Evolutionary conservation across 2,888 invertebrate genomes (phyloP), one percentile per base, ranked within the genome.

Genomic region (Amphipyra tragopoginis): DNA sequence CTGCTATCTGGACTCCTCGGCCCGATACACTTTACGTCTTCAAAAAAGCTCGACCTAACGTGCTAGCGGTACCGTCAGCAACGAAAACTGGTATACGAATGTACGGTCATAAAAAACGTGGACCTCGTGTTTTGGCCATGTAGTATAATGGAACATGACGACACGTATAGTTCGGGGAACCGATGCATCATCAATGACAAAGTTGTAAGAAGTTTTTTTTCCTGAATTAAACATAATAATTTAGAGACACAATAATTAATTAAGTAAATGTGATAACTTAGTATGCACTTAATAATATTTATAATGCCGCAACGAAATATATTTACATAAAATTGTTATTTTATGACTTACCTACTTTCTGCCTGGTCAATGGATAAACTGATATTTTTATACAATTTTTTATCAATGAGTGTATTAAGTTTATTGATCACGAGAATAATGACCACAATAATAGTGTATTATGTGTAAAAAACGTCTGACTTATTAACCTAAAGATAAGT

Each of bases 21-120:
- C 65, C 79, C 82, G 85, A 86, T 86, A 88, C 86, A 85, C 80
- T 85, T 84, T 72, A 80, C 80, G 75, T 87, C 84, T 88, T 86
- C 83, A 80, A 85, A 89, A 87, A 90, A 87, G 85, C 88, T 87
- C 83, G 63, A 64, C 60, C 80, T 80, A 79, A 76, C 74, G 63
- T 78, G 75, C 77, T 79, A 74, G 73, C 74, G 66, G 81, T 82
- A 85, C 75, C 50, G 79, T 75, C 85, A 69, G 81, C 82, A 77
- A 57, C 75, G 76, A 62, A 77, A 88, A 86, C 72, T 84, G 81
- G 79, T 82, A 79, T 79, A 85, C 79, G 63, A 79, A 75, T 55
- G 72, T 74, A 76, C 61, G 42, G 67, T 65, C 70, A 65, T 76
- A 81, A 80, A 81, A 79, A 77, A 66, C 58, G 36, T 72, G 80